A percentile compares a stretch with the other conserved stretches of the same genome.
Conservation (phyloP, 2,888 invertebrate species). For the Ectobius pallidus region DNA sequence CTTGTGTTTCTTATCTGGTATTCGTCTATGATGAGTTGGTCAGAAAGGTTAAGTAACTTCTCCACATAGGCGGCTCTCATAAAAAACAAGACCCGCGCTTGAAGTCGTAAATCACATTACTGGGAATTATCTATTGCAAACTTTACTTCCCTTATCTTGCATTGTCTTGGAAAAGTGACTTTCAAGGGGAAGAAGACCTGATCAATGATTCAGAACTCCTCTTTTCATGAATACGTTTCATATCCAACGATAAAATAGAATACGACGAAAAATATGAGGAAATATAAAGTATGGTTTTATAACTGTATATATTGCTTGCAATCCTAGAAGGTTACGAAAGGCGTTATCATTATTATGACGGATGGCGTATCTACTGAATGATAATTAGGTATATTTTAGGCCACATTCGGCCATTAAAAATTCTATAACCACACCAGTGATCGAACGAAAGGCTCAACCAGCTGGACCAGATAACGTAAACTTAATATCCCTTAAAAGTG, state of each 20-base stretch:
- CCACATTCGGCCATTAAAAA: too few relatives aligned
- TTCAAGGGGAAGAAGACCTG: constrained; percentile 3
- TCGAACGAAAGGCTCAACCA: too few relatives aligned
- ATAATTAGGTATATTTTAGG: too few relatives aligned
- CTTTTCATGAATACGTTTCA: constrained; percentile 15
- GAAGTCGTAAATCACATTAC: constrained; percentile 10
- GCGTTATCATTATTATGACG: too few relatives aligned
- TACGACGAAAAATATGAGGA: background rate
- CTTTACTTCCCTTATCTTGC: constrained; percentile 4
- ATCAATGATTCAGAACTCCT: constrained; percentile 23
- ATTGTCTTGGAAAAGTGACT: constrained; percentile 13
- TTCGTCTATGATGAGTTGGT: constrained; percentile 32
- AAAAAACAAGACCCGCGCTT: constrained; percentile 19
- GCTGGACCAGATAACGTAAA: too few relatives aligned
- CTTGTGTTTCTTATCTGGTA: constrained; percentile 29
- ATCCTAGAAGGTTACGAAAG: background rate
- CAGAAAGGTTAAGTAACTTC: constrained; percentile 35
- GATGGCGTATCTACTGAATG: too few relatives aligned
- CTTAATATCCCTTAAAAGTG: too few relatives aligned
- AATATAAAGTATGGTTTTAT: background rate
- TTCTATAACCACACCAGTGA: too few relatives aligned
- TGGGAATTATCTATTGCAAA: constrained; percentile 28
- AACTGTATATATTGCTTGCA: background rate
- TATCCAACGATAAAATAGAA: constrained; percentile 19
- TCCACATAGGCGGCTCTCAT: constrained; percentile 26